Evolutionary conservation across 2,113 vertebrate species (phyloP).

Genomic region (Perognathus longimembris): DNA sequence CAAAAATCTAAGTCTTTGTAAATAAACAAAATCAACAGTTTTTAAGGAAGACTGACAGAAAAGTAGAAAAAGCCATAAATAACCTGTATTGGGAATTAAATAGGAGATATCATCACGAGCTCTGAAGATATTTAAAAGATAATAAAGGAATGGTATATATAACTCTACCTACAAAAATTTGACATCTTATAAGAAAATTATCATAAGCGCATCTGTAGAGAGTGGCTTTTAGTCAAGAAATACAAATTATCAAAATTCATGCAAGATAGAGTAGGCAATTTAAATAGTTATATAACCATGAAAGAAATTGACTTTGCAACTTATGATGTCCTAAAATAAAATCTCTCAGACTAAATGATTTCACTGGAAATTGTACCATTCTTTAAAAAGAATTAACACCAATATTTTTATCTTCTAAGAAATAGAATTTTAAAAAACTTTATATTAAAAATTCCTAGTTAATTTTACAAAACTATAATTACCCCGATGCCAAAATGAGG

Average conservation of each 20-base stretch:
- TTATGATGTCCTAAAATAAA: neutral
- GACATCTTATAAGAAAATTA: neutral
- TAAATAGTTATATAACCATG: neutral
- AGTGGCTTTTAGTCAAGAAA: neutral
- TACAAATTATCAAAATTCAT: neutral
- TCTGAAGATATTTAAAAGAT: neutral
- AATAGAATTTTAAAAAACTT: neutral
- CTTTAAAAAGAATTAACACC: neutral
- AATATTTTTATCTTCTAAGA: conserved; percentile 6
- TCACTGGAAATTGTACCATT: neutral
- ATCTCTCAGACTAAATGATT: neutral
- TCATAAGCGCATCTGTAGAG: no score
- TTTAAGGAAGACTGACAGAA: neutral
- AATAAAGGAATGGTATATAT: no score
- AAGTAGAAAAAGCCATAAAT: neutral
- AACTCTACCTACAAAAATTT: neutral
- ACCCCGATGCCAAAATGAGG: no score
- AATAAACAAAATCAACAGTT: neutral
- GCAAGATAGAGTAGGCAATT: neutral
- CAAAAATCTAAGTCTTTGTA: neutral
- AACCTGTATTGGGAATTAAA: neutral
- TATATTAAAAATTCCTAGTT: neutral
- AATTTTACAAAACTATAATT: conserved; percentile 4
- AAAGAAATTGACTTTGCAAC: neutral
- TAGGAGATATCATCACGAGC: neutral